Evolutionary conservation across 1,140 invertebrate species (phyloP), one percentile per base, ranked within the genome.

Genomic region (Gonioctena quinquepunctata): DNA sequence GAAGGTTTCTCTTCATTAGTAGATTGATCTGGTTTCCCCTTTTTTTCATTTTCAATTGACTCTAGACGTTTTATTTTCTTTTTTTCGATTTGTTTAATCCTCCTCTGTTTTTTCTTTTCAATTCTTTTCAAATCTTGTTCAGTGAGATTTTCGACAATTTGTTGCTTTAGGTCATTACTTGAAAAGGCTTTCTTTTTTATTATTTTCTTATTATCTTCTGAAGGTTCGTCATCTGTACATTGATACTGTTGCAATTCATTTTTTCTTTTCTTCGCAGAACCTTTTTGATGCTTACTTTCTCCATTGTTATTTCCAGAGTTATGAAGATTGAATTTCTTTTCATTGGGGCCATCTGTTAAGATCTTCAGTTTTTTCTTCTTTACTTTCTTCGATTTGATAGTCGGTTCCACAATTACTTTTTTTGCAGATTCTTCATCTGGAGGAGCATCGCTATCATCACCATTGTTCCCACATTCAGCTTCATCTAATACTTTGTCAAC

Each of bases 401-500:
- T 57, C 60, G 69, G 22, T 48, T 69, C 69, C 56, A 60, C 66
- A 42, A 70, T 42, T 56, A 69, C 54, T 67, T 68, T 59, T 70
- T 76, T 78, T 21, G 69, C 42, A 69, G 61, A 64, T 13, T 28
- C 25, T 66, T 75, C 69, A 65, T 76, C 70, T 64, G 71, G 75
- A 49, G 70, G 71, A 56, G 71, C 74, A 65, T 79, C 73, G 76
- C 74, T 63, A 50, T 74, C 65, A 65, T 70, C 75, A 59, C 77
- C 26, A n/a, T 61, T 28, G 66, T 21, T 68, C 11, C 60, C 69
- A 59, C 21, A 4, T 71, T 76, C 73, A 16, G 65, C 2, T 48
- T 64, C 16, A 61, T 71, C 21, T 50, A 72, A 60, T 48, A 68
- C 54, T 25, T 69, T 61, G 33, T 73, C 71, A 1, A 74, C 57